Evolutionary conservation across 2,888 invertebrate species (phyloP).

Genomic region (Dynastes maya): DNA sequence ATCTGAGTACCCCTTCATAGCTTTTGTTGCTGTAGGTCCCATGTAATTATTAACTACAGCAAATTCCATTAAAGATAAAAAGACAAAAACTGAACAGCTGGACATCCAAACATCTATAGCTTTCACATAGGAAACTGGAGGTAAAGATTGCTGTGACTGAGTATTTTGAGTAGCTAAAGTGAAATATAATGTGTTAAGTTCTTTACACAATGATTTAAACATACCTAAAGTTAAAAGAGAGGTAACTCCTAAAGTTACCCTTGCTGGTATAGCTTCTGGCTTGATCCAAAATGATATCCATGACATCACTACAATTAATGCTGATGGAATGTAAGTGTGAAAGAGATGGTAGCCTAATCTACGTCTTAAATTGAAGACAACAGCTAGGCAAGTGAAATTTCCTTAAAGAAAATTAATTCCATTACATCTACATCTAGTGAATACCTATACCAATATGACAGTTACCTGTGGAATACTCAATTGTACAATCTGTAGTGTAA

Average conservation of each 20-base stretch:
- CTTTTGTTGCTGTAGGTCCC: slow-evolving; percentile 90
- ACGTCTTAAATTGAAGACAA: slow-evolving; percentile 87
- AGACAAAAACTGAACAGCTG: slow-evolving; percentile 93
- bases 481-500: slow-evolving; percentile 91
- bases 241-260: slow-evolving; percentile 91
- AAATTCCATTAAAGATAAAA: slow-evolving; percentile 91
- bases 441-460: neutral
- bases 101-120: slow-evolving; percentile 96
- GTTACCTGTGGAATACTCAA: slow-evolving; percentile 86
- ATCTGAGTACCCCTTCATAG: slow-evolving; percentile 92
- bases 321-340: slow-evolving; percentile 94
- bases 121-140: slow-evolving; percentile 93
- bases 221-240: slow-evolving; percentile 87
- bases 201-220: slow-evolving; percentile 37
- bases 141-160: slow-evolving; percentile 90
- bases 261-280: slow-evolving; percentile 92
- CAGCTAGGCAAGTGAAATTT: slow-evolving; percentile 94
- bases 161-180: slow-evolving; percentile 90
- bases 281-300: slow-evolving; percentile 98
- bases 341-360: slow-evolving; percentile 92
- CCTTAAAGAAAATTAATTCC: slow-evolving; percentile 71
- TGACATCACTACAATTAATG: slow-evolving; percentile 94
- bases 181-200: slow-evolving; percentile 7
- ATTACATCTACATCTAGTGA: too few relatives aligned
- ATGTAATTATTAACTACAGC: slow-evolving; percentile 91